A percentile compares a stretch with the other conserved stretches of the same genome.
These are phyloP conservation scores for Noctilio leporinus DNA, from an alignment of 2,113 vertebrate species.

Conservation along the genomic window DNA sequence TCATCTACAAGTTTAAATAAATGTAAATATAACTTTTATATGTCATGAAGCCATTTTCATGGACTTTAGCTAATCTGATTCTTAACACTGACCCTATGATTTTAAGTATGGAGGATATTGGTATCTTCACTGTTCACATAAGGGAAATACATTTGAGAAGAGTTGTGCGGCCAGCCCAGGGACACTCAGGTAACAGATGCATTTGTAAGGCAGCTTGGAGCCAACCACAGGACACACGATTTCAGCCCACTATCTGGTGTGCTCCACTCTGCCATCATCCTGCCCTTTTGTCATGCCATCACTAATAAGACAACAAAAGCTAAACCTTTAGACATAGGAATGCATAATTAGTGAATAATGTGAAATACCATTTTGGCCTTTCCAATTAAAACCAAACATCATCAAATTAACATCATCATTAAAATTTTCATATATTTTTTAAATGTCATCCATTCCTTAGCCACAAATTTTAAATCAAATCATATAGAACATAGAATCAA, in stretches of 20 bases:
- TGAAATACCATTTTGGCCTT: not conserved
- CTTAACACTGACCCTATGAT: not conserved
- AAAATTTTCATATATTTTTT: not conserved
- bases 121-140: not conserved
- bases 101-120: not conserved
- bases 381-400: not conserved
- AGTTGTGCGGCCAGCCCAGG: not conserved
- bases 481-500: not conserved
- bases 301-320: not conserved
- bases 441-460: not conserved
- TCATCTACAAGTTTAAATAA: not conserved
- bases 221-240: not conserved
- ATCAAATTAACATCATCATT: constrained; percentile 14
- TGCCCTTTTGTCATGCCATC: not conserved
- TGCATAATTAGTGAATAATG: not conserved
- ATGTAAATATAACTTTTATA: not conserved
- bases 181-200: not conserved
- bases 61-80: not conserved
- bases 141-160: not conserved
- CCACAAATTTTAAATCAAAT: constrained; percentile 5
- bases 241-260: not conserved
- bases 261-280: not conserved
- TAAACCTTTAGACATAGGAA: not conserved
- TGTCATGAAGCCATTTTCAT: not conserved
- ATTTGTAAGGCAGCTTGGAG: not conserved